Conservation (phyloP, 2,797 vertebrate genomes). For the Pygocentrus nattereri region DNA sequence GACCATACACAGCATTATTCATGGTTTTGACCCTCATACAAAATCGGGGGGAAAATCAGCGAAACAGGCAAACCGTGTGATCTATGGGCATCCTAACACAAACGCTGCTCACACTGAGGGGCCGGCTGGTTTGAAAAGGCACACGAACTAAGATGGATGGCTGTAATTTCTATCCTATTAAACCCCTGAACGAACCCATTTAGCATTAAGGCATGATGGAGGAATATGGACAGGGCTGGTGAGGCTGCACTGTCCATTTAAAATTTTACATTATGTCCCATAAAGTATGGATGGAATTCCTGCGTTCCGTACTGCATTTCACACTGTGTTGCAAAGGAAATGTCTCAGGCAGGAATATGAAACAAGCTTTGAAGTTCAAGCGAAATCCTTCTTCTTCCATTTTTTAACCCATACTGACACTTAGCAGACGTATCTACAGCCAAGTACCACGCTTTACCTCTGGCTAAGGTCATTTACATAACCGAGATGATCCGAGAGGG, state of each 20-base stretch:
- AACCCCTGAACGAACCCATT: slow-evolving; percentile 17
- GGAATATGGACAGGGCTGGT: slow-evolving; percentile 11
- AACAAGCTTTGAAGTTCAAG: slow-evolving; percentile 3
- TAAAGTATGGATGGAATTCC: slow-evolving; percentile 6
- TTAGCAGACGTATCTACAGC: neutral
- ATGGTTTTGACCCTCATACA: slow-evolving; percentile 25
- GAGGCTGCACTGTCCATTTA: slow-evolving; percentile 21
- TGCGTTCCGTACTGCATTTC: neutral
- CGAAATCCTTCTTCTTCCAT: neutral
- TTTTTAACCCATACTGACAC: neutral
- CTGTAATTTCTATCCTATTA: slow-evolving; percentile 49
- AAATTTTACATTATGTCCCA: neutral
- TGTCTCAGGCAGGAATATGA: neutral
- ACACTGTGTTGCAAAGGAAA: neutral
- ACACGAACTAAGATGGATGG: slow-evolving; percentile 48
- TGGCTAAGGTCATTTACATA: slow-evolving; percentile 8
- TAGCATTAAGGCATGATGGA: slow-evolving; percentile 29
- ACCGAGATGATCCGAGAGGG: neutral
- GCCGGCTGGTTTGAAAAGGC: slow-evolving; percentile 19
- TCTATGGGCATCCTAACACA: slow-evolving; percentile 28
- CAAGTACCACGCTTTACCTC: neutral
- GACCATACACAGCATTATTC: slow-evolving; percentile 13
- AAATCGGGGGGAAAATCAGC: slow-evolving; percentile 11
- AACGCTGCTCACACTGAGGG: neutral
- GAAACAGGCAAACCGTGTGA: slow-evolving; percentile 18